Percentiles rank a stretch among this genome's conserved stretches.
Evolutionary conservation across 2,113 vertebrate species (phyloP).

Genomic region (Azemiops feae): DNA sequence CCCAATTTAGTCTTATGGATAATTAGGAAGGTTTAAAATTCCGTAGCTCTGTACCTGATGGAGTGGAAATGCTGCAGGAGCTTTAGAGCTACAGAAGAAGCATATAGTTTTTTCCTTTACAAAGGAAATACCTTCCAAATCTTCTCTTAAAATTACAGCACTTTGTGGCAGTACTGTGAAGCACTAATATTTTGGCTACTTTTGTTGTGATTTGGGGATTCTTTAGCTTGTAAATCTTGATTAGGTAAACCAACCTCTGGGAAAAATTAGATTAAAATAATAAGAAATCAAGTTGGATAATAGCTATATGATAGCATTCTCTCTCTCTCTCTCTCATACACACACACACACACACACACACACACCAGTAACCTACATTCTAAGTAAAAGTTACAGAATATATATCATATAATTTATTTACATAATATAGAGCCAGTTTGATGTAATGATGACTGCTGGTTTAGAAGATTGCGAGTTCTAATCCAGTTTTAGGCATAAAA

Average conservation of each 20-base stretch:
- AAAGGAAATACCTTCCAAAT: neutral
- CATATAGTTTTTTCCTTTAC: neutral
- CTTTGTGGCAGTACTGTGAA: neutral
- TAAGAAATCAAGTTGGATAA: slow-evolving; percentile 23
- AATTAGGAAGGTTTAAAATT: slow-evolving; percentile 62
- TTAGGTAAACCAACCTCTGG: neutral
- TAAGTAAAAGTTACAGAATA: neutral
- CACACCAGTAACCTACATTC: neutral
- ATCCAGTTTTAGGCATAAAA: neutral
- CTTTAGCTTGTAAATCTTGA: neutral
- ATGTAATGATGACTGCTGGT: neutral
- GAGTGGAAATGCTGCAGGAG: slow-evolving; percentile 53
- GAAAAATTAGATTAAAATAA: neutral
- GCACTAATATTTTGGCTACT: neutral
- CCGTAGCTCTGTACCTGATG: slow-evolving; percentile 54
- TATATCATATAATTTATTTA: neutral
- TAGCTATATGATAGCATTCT: neutral
- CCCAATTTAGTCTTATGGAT: slow-evolving; percentile 58
- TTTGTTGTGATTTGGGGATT: neutral
- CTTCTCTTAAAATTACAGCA: neutral
- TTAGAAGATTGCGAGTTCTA: neutral
- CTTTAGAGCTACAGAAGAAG: slow-evolving; percentile 44
- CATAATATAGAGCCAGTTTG: neutral
- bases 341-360: neutral
- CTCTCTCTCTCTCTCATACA: no score